A percentile compares a stretch with the other conserved stretches of the same genome.
phyloP scores from a whole-genome alignment of 2,797 vertebrate species.

The Eupleurogrammus muticus region DNA sequence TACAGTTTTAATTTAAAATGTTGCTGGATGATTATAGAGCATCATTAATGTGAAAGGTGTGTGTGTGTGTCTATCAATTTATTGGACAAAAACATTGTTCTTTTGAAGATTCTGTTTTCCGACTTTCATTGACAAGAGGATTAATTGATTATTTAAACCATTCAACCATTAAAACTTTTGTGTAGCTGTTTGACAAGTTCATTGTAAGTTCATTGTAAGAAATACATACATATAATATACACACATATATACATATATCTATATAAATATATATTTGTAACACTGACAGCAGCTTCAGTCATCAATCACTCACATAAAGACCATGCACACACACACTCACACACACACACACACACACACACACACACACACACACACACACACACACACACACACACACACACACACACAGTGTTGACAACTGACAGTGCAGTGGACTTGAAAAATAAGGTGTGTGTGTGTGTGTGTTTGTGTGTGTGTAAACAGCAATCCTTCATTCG shows the following conservation, averaged over 20 bases:
- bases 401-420: slow-evolving; percentile 25
- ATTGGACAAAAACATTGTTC: too few species aligned
- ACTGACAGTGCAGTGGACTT: slow-evolving; percentile 37
- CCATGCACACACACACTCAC: slow-evolving; percentile 13
- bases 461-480: too few species aligned
- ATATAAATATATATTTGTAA: not conserved
- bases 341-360: slow-evolving; percentile 13
- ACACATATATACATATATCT: too few species aligned
- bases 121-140: not conserved
- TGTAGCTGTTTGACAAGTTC: not conserved
- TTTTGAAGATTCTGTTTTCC: not conserved
- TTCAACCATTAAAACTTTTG: not conserved
- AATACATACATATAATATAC: not conserved
- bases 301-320: slow-evolving; percentile 35
- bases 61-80: too few species aligned
- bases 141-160: not conserved
- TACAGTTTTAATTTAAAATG: not conserved
- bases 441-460: slow-evolving; percentile 26
- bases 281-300: slow-evolving; percentile 6
- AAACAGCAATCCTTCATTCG: too few species aligned
- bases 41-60: too few species aligned
- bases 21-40: not conserved
- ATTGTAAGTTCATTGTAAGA: not conserved
- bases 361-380: too few species aligned
- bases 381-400: too few species aligned